Evolutionary conservation across 2,797 vertebrate genomes (phyloP).

Genomic region (Allobates femoralis): DNA sequence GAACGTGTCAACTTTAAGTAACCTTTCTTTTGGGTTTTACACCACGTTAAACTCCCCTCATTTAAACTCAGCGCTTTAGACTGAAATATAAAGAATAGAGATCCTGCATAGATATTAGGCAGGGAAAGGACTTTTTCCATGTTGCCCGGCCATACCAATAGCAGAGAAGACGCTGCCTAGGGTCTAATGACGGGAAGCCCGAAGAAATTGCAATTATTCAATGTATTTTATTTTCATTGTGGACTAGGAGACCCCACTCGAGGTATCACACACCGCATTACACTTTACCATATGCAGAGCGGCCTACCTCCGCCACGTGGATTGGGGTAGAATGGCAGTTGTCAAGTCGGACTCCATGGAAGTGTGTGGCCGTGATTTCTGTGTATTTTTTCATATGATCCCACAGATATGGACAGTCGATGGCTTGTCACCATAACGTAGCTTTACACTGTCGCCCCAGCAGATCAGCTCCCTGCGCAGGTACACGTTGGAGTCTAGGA

Average conservation of each 20-base stretch:
- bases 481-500: slow-evolving; percentile 89
- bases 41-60: too few species aligned
- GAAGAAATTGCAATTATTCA: background rate
- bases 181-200: background rate
- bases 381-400: slow-evolving; percentile 95
- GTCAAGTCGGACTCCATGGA: slow-evolving; percentile 92
- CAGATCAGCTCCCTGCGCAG: slow-evolving; percentile 92
- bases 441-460: slow-evolving; percentile 96
- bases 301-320: slow-evolving; percentile 92
- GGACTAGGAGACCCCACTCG: background rate
- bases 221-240: background rate
- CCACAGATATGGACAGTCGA: slow-evolving; percentile 96
- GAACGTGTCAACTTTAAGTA: too few species aligned
- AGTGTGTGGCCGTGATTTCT: slow-evolving; percentile 88
- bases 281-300: background rate
- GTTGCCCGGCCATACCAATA: background rate
- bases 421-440: slow-evolving; percentile 89
- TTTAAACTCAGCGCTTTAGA: too few species aligned
- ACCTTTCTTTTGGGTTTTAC: too few species aligned
- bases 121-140: background rate
- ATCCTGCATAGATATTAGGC: too few species aligned
- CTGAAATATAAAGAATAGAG: too few species aligned
- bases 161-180: background rate
- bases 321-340: slow-evolving; percentile 97
- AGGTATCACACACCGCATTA: background rate